Conservation (phyloP, 2,888 invertebrate genomes). For the Deilephila elpenor region DNA sequence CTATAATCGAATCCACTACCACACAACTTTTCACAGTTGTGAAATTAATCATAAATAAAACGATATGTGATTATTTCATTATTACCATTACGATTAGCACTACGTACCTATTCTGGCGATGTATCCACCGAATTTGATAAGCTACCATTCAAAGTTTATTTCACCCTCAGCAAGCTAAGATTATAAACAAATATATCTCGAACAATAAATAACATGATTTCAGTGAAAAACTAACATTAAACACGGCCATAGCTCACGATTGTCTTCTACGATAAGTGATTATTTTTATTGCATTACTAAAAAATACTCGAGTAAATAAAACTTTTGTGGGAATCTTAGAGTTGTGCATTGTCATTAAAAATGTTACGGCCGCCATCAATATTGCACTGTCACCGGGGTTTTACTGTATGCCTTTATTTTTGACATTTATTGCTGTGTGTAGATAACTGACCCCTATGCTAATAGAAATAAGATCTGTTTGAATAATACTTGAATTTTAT, state of each 20-base stretch:
- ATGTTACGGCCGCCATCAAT: conserved; percentile 75
- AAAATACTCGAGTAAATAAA: conserved; percentile 38
- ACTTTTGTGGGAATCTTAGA: conserved; percentile 37
- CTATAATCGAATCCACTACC: no score
- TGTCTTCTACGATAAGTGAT: conserved; percentile 55
- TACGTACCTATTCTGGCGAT: background rate
- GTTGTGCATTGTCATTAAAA: conserved; percentile 67
- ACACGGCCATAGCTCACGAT: conserved; percentile 39
- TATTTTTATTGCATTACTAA: conserved; percentile 29
- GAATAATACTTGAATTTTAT: conserved; percentile 17
- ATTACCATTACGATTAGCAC: background rate
- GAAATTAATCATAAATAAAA: no score
- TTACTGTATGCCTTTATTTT: conserved; percentile 69
- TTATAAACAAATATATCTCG: conserved; percentile 45
- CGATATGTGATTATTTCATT: no score
- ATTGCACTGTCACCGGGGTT: conserved; percentile 70
- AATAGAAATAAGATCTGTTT: background rate
- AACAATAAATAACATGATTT: conserved; percentile 38
- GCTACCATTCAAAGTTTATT: background rate
- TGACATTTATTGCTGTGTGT: conserved; percentile 66
- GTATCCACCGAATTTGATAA: background rate
- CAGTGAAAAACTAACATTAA: conserved; percentile 19
- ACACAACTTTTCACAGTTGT: no score
- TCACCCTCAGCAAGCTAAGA: background rate
- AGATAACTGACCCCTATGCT: conserved; percentile 32